phyloP scores from a whole-genome alignment of 2,797 vertebrate species.

The Esox masquinongy region DNA sequence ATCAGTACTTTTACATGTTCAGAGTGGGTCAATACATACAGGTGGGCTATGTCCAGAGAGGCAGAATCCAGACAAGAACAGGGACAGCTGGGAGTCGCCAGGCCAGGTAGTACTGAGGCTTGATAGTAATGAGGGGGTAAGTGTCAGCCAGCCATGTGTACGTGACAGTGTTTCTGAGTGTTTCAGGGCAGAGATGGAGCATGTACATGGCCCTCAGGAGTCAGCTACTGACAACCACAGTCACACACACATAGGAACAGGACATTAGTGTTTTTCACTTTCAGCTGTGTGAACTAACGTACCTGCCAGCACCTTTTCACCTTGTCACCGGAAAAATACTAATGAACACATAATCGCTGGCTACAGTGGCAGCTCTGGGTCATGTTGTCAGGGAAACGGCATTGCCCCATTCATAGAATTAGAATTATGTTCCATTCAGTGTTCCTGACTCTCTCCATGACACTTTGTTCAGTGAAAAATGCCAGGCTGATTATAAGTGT shows the following conservation, averaged over 20 bases:
- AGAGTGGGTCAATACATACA: too few relatives aligned
- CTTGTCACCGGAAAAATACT: slow-evolving; percentile 37
- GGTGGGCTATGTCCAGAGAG: too few relatives aligned
- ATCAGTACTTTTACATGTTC: too few relatives aligned
- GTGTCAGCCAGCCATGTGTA: background rate
- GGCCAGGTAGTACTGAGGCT: too few relatives aligned
- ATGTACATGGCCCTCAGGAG: background rate
- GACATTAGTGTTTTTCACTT: slow-evolving; percentile 12
- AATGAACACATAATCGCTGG: slow-evolving; percentile 31
- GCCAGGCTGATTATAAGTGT: background rate
- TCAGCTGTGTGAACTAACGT: background rate
- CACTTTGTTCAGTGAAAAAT: background rate
- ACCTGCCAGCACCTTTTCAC: background rate
- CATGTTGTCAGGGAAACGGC: slow-evolving; percentile 28
- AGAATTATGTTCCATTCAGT: background rate
- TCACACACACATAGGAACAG: slow-evolving; percentile 10
- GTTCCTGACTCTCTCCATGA: background rate
- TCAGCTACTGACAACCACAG: slow-evolving; percentile 13
- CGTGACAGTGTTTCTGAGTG: background rate
- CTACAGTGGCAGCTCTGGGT: slow-evolving; percentile 13
- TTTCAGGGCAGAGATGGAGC: background rate
- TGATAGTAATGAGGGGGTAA: too few relatives aligned
- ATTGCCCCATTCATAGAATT: slow-evolving; percentile 2
- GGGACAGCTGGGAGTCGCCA: too few relatives aligned
- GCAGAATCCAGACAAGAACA: too few relatives aligned